Evolutionary conservation across 2,113 vertebrate species (phyloP).

Genomic region (Triplophysa tibetana): DNA sequence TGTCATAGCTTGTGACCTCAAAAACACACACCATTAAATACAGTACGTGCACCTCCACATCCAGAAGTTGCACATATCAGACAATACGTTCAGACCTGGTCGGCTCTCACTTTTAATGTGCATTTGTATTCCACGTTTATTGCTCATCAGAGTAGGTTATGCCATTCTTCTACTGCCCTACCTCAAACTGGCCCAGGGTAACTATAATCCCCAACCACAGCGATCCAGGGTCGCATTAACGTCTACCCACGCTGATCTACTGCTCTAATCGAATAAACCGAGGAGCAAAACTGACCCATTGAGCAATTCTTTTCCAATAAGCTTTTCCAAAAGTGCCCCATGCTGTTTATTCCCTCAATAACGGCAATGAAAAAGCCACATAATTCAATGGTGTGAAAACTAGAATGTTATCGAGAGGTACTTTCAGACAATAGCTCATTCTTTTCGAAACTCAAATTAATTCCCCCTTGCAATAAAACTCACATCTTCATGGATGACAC

Average conservation of each 20-base stretch:
- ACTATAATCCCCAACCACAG: slow-evolving; percentile 36
- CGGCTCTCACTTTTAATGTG: too few relatives aligned
- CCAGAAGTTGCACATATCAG: too few relatives aligned
- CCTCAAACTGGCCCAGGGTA: slow-evolving; percentile 24
- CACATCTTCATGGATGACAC: slow-evolving; percentile 64
- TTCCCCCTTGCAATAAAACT: slow-evolving; percentile 58
- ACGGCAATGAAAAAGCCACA: neutral
- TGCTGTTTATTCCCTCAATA: slow-evolving; percentile 23
- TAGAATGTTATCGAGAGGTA: slow-evolving; percentile 21
- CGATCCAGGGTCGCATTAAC: slow-evolving; percentile 23
- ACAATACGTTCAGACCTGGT: too few relatives aligned
- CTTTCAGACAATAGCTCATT: slow-evolving; percentile 21
- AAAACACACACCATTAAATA: too few relatives aligned
- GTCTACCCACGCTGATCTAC: slow-evolving; percentile 20
- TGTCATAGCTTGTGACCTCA: too few relatives aligned
- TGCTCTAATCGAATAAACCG: slow-evolving; percentile 21
- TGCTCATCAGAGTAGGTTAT: neutral
- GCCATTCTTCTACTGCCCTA: neutral
- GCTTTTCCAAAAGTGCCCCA: slow-evolving; percentile 24
- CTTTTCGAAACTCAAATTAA: slow-evolving; percentile 61
- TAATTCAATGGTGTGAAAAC: slow-evolving; percentile 27
- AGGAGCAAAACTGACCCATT: slow-evolving; percentile 13
- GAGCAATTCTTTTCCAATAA: slow-evolving; percentile 17
- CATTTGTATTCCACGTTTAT: too few relatives aligned
- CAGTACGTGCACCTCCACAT: too few relatives aligned